Conservation (phyloP, 2,888 invertebrate species). For the Himalopsyche japonica region DNA sequence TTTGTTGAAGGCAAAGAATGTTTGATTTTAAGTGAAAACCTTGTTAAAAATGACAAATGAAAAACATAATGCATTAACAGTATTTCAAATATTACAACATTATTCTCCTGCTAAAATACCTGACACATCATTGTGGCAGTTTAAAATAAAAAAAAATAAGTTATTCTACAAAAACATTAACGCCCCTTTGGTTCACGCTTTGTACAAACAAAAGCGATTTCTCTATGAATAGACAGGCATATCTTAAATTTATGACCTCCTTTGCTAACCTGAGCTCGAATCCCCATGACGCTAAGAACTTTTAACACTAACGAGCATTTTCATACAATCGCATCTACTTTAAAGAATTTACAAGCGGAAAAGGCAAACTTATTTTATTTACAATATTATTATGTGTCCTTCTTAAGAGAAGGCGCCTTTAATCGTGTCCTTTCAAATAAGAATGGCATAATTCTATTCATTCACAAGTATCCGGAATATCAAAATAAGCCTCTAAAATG, state of each 20-base stretch:
- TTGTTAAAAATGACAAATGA: too few species aligned
- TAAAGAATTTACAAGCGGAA: conserved; percentile 20
- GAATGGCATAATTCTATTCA: neutral
- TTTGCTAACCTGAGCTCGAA: conserved; percentile 18
- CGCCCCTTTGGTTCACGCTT: conserved; percentile 28
- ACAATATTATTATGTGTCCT: neutral
- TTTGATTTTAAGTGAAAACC: neutral
- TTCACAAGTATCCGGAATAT: conserved; percentile 43
- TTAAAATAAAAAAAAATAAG: conserved; percentile 30
- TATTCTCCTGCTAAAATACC: conserved; percentile 5
- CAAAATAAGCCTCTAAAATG: conserved; percentile 53
- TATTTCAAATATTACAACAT: conserved; percentile 12
- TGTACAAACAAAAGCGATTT: conserved; percentile 23
- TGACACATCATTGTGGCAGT: conserved; percentile 24
- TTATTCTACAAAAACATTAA: conserved; percentile 38
- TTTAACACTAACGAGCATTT: conserved; percentile 25
- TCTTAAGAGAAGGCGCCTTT: conserved; percentile 30
- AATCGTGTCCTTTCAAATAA: conserved; percentile 17
- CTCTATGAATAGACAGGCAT: conserved; percentile 23
- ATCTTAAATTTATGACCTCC: conserved; percentile 26
- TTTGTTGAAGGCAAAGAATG: neutral
- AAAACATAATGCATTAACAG: neutral
- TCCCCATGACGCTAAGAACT: conserved; percentile 20
- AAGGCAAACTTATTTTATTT: conserved; percentile 15
- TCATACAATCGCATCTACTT: conserved; percentile 13